Percentiles rank a stretch among this genome's conserved stretches.
phyloP scores from a whole-genome alignment of 2,888 invertebrate genomes.

The Tinea semifulvella region DNA sequence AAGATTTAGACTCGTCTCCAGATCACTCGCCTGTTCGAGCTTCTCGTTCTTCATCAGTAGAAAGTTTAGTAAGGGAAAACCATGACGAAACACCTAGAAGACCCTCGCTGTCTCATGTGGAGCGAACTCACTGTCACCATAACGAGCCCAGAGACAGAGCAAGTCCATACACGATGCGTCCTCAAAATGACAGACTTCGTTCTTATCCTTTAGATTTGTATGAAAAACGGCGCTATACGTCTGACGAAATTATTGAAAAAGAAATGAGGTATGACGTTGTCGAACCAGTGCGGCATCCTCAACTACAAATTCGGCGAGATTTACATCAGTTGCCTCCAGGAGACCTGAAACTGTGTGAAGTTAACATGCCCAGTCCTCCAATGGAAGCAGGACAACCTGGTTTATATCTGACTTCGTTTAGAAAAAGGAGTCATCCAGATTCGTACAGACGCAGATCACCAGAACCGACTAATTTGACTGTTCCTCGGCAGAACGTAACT shows the following conservation, averaged over 20 bases:
- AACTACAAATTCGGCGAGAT: slow-evolving; percentile 81
- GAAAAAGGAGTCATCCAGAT: slow-evolving; percentile 68
- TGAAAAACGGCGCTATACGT: slow-evolving; percentile 53
- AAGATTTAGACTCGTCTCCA: slow-evolving; percentile 63
- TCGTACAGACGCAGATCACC: slow-evolving; percentile 54
- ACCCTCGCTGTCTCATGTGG: slow-evolving; percentile 42
- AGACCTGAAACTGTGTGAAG: slow-evolving; percentile 40
- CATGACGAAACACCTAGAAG: slow-evolving; percentile 50
- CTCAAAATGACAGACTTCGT: slow-evolving; percentile 66
- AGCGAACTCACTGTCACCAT: slow-evolving; percentile 76
- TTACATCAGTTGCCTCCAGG: slow-evolving; percentile 68
- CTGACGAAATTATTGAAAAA: slow-evolving; percentile 55
- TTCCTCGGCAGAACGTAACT: slow-evolving; percentile 46
- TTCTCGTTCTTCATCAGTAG: slow-evolving; percentile 59
- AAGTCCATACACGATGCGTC: slow-evolving; percentile 79
- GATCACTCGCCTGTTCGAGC: slow-evolving; percentile 69
- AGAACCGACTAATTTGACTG: slow-evolving; percentile 57
- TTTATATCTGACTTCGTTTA: slow-evolving; percentile 60
- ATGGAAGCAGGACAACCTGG: slow-evolving; percentile 54
- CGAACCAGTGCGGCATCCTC: slow-evolving; percentile 60
- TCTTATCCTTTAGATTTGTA: slow-evolving; percentile 42
- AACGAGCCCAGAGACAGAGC: slow-evolving; percentile 66
- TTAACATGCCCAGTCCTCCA: slow-evolving; percentile 43
- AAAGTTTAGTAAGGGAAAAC: slow-evolving; percentile 55
- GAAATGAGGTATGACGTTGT: slow-evolving; percentile 59